Base-by-base conservation (phyloP, 2,888 invertebrate species). In the Selenia dentaria region DNA sequence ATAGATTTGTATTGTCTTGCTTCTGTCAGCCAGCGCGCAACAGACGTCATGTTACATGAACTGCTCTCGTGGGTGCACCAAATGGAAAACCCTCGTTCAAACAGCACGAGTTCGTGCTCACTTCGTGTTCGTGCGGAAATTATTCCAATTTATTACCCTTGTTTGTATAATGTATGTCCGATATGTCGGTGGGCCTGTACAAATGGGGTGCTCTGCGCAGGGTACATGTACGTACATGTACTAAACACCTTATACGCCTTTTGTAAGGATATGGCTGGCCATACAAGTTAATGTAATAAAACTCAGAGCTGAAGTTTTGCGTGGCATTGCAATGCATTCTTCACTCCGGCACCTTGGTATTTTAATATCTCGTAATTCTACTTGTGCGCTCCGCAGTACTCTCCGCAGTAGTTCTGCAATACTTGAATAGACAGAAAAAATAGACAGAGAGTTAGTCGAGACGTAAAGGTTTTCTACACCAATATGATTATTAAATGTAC, bases 101-200 rank as follows among this genome's bases (percentile, higher is more conserved):
- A 3, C 29, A 22, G 39, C 51, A 51, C 53, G 57, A 57, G 26
- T 39, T 45, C 53, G 58, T 58, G 49, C 39, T 8, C 34, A 31
- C 20, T 26, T 25, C 26, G 38, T 42, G 45, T 40, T 49, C 43
- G 57, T 48, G 51, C 35, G 26, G 44, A 52, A 42, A 50, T 58
- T 58, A 51, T 52, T 51, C 51, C 55, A 45, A 59, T 59, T 54
- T 60, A 57, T 60, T 40, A 47, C 36, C 44, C 41, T 38, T 42
- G 41, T 48, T 48, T 48, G 41, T 48, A 37, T 48, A 48, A 48
- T 42, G 41, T 37, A 13, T 27, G 34, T 16, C 28, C 16, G 27
- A 42, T 37, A 37, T 28, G 24, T 38, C 16, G 35, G 3, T 6
- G 1, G 18, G 4, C 9, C 24, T 5, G 41, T 47, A 42, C 41